These are phyloP conservation scores for Perognathus longimembris DNA, from an alignment of 2,113 vertebrate species.

Conservation along the genomic window DNA sequence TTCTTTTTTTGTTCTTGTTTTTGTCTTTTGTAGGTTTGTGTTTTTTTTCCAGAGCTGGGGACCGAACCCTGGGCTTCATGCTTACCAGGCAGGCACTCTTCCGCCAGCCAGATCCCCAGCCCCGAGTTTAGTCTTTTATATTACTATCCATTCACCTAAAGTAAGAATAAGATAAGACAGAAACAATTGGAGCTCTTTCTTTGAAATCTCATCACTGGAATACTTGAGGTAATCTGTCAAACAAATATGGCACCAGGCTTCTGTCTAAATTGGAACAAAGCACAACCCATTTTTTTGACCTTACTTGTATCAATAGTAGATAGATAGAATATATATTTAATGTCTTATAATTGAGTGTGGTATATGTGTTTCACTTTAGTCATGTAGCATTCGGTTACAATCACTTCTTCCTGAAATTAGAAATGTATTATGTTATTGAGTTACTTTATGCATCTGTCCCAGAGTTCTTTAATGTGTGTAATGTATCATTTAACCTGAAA, in stretches of 20 bases:
- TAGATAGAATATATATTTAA: not conserved
- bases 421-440: not conserved
- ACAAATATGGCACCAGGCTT: not conserved
- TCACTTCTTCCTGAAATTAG: not conserved
- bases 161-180: not conserved
- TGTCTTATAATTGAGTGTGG: not conserved
- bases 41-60: too few relatives aligned
- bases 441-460: not conserved
- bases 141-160: not conserved
- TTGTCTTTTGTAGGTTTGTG: too few relatives aligned
- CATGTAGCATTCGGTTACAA: not conserved
- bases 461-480: not conserved
- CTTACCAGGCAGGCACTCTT: too few relatives aligned
- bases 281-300: not conserved
- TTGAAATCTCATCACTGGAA: not conserved
- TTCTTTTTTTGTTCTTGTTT: too few relatives aligned
- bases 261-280: not conserved
- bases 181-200: conserved; percentile 24
- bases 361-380: not conserved
- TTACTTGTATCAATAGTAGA: not conserved
- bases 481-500: not conserved
- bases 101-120: too few relatives aligned
- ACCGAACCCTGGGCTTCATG: too few relatives aligned
- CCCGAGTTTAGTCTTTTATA: too few relatives aligned
- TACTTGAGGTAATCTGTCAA: not conserved